Evolutionary conservation across 2,888 invertebrate species (phyloP).

Genomic region (Phortica magna): DNA sequence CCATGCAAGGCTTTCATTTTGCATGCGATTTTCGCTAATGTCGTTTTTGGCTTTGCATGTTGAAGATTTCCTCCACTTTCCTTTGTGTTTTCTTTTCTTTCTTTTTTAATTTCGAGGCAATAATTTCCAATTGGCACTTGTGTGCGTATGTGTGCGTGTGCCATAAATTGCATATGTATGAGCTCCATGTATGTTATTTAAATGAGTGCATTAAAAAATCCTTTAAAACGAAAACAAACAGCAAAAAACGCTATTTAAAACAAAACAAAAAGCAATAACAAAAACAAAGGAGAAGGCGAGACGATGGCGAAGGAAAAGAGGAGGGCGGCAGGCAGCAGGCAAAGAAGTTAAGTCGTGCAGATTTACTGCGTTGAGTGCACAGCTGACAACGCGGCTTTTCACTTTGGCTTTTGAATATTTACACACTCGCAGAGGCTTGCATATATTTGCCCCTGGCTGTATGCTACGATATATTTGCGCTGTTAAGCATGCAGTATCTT

Average conservation of each 20-base stretch:
- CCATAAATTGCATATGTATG: conserved; percentile 69
- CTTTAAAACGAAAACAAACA: conserved; percentile 55
- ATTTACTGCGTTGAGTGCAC: conserved; percentile 49
- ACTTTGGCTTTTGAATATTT: conserved; percentile 63
- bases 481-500: conserved; percentile 30
- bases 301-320: conserved; percentile 57
- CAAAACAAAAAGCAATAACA: conserved; percentile 54
- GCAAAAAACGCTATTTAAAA: background rate
- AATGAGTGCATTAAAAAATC: conserved; percentile 62
- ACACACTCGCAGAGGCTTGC: conserved; percentile 30
- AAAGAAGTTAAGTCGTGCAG: conserved; percentile 50
- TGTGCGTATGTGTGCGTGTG: conserved; percentile 37
- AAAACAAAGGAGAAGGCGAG: conserved; percentile 49
- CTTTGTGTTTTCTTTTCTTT: conserved; percentile 11
- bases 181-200: conserved; percentile 69
- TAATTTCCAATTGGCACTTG: conserved; percentile 68
- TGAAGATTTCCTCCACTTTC: conserved; percentile 27
- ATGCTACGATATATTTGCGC: background rate
- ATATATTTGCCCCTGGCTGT: background rate
- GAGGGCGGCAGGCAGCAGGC: conserved; percentile 63
- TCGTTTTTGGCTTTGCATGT: background rate
- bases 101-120: conserved; percentile 49
- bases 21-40: background rate
- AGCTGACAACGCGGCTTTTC: conserved; percentile 58
- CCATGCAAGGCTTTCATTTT: too few relatives aligned